phyloP scores from a whole-genome alignment of 2,888 invertebrate genomes.

The Cabera pusaria region DNA sequence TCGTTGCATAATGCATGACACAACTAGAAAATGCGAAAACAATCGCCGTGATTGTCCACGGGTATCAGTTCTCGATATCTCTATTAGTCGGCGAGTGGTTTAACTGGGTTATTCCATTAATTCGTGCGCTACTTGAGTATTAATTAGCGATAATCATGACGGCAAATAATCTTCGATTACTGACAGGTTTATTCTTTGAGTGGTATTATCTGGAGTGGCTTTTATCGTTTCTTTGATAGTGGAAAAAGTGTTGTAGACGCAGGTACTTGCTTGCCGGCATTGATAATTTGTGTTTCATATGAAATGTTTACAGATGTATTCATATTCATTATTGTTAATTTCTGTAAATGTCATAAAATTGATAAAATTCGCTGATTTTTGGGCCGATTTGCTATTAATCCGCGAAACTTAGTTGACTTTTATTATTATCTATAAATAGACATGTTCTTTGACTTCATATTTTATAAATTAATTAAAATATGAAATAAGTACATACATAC shows the following conservation, averaged over 20 bases:
- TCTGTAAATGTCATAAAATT: too few species aligned
- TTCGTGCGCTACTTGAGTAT: constrained; percentile 67
- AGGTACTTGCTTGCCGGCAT: too few species aligned
- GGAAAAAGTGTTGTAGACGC: constrained; percentile 41
- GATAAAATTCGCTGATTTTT: too few species aligned
- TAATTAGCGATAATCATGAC: constrained; percentile 73
- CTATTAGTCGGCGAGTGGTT: constrained; percentile 54
- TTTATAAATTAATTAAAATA: too few species aligned
- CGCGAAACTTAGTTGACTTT: too few species aligned
- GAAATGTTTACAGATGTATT: too few species aligned
- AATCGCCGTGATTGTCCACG: constrained; percentile 53
- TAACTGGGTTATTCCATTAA: constrained; percentile 77
- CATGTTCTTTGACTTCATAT: too few species aligned
- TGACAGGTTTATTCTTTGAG: constrained; percentile 60
- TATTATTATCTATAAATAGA: too few species aligned
- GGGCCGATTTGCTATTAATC: too few species aligned
- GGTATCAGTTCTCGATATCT: constrained; percentile 54
- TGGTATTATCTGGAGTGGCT: constrained; percentile 60
- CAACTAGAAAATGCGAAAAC: constrained; percentile 49
- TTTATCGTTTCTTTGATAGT: constrained; percentile 48
- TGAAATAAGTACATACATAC: too few species aligned
- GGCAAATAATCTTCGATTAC: constrained; percentile 66
- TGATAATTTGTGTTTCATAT: too few species aligned
- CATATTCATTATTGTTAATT: too few species aligned
- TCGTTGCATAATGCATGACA: constrained; percentile 70